phyloP scores from a whole-genome alignment of 2,797 vertebrate genomes.

The Rhinophrynus dorsalis region DNA sequence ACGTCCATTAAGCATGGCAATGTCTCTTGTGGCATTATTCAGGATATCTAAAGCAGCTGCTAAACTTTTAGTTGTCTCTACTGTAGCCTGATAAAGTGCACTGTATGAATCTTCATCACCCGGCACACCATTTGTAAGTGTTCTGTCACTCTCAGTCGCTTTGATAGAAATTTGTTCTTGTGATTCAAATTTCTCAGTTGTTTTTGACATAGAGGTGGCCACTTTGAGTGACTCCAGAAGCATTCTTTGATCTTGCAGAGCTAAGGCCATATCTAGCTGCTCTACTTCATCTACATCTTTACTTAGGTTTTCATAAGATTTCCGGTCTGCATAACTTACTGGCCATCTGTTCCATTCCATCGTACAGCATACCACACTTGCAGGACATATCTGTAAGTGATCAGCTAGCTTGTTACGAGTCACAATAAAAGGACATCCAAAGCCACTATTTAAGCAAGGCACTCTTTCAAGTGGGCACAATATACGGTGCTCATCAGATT shows the following conservation, averaged over 20 bases:
- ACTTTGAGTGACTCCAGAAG: slow-evolving; percentile 94
- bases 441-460: slow-evolving; percentile 89
- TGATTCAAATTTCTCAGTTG: slow-evolving; percentile 70
- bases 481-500: slow-evolving; percentile 87
- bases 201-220: slow-evolving; percentile 87
- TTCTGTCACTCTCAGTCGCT: slow-evolving; percentile 70
- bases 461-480: slow-evolving; percentile 92
- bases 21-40: slow-evolving; percentile 82
- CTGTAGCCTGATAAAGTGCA: slow-evolving; percentile 84
- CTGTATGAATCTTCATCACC: slow-evolving; percentile 85
- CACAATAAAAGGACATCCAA: slow-evolving; percentile 91
- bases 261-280: slow-evolving; percentile 96
- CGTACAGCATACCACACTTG: slow-evolving; percentile 96
- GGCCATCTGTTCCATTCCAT: slow-evolving; percentile 99
- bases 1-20: slow-evolving; percentile 78
- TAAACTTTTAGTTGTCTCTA: slow-evolving; percentile 89
- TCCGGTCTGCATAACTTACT: slow-evolving; percentile 93
- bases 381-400: slow-evolving; percentile 90
- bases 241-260: slow-evolving; percentile 98
- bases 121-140: slow-evolving; percentile 77
- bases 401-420: slow-evolving; percentile 87
- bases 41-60: slow-evolving; percentile 91
- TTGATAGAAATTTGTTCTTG: slow-evolving; percentile 73
- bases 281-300: slow-evolving; percentile 95
- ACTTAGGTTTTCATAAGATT: slow-evolving; percentile 95